Evolutionary conservation across 2,888 invertebrate genomes (phyloP).

Genomic region (Abrostola triplasia): DNA sequence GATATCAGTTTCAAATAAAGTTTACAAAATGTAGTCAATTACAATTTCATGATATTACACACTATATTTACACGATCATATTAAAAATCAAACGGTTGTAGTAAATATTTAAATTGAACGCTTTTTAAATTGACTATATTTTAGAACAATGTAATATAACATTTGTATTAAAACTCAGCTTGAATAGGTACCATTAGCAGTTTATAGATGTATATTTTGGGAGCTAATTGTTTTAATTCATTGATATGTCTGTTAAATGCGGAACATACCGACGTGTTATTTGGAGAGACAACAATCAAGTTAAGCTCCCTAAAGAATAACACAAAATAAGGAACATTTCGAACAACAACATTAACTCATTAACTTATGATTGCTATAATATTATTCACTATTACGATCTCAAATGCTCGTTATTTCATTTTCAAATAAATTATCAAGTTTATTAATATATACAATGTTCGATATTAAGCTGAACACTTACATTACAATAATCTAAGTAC

Average conservation of each 20-base stretch:
- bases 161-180: conserved; percentile 20
- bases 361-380: conserved; percentile 39
- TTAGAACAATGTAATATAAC: conserved; percentile 10
- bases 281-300: conserved; percentile 5
- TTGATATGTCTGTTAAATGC: conserved; percentile 53
- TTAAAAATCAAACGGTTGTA: conserved; percentile 27
- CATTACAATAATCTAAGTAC: conserved; percentile 75
- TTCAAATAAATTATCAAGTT: conserved; percentile 60
- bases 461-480: conserved; percentile 73
- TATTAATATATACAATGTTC: conserved; percentile 68
- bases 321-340: conserved; percentile 39
- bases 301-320: conserved; percentile 21
- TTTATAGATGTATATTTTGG: conserved; percentile 8
- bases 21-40: conserved; percentile 45
- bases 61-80: conserved; percentile 51
- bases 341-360: conserved; percentile 45
- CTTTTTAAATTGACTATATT: conserved; percentile 13
- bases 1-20: conserved; percentile 10
- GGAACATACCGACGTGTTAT: conserved; percentile 11
- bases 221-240: conserved; percentile 22
- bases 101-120: conserved; percentile 1
- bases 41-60: conserved; percentile 35
- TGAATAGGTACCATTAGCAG: conserved; percentile 1
- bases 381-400: conserved; percentile 44
- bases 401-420: conserved; percentile 50